Evolutionary conservation across 1,140 invertebrate species (phyloP).

Genomic region (Argopecten irradians): DNA sequence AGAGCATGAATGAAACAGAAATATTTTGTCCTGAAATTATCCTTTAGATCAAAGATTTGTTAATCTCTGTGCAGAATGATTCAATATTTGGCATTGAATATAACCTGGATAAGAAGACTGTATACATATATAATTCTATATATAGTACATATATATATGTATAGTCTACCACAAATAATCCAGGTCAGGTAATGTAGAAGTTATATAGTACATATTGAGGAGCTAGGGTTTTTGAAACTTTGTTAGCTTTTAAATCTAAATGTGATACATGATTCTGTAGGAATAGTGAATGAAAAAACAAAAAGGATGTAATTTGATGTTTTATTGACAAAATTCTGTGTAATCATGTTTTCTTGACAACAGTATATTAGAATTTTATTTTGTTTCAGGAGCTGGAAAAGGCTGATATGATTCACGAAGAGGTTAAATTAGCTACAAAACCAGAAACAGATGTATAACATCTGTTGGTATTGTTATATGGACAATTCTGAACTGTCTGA

Average conservation of each 20-base stretch:
- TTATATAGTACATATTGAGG: no score
- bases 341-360: not conserved
- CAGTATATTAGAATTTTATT: conserved; percentile 42
- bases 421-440: conserved; percentile 88
- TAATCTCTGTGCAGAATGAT: no score
- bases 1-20: not conserved
- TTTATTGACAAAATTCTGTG: not conserved
- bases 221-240: no score
- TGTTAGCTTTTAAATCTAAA: no score
- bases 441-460: conserved; percentile 73
- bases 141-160: no score
- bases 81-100: no score
- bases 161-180: no score
- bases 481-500: not conserved
- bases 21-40: no score
- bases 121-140: no score
- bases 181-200: no score
- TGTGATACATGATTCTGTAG: not conserved
- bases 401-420: conserved; percentile 90
- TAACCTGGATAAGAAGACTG: no score
- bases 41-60: no score
- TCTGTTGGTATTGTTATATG: not conserved
- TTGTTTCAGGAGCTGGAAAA: conserved; percentile 91
- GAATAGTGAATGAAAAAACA: not conserved
- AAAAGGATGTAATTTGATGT: not conserved